Percentiles rank a stretch among this genome's conserved stretches.
These are phyloP conservation scores for Rotaria socialis DNA, from an alignment of 2,888 invertebrate species.

Conservation along the genomic window DNA sequence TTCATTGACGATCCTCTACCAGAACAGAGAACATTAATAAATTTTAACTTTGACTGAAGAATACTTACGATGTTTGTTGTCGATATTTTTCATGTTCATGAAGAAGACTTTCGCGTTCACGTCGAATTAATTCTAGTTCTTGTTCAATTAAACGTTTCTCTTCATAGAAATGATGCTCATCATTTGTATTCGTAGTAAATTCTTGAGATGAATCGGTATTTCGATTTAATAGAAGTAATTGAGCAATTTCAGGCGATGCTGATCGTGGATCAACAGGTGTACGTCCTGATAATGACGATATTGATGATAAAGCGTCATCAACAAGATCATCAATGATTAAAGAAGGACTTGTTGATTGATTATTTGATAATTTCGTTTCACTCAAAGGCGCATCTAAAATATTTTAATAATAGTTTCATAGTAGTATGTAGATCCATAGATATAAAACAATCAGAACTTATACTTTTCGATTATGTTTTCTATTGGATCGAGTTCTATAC, in stretches of 20 bases:
- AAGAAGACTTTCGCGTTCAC: constrained; percentile 40
- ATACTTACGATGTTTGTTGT: neutral
- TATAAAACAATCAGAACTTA: too few species aligned
- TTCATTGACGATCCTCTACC: neutral
- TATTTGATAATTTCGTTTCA: neutral
- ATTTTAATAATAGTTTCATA: too few species aligned
- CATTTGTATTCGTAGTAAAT: neutral
- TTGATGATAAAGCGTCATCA: constrained; percentile 28
- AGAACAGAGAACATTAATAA: neutral
- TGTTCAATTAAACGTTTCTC: constrained; percentile 45
- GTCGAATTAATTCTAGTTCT: constrained; percentile 42
- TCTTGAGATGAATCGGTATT: neutral
- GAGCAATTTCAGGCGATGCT: neutral
- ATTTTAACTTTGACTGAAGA: neutral
- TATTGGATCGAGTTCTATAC: too few species aligned
- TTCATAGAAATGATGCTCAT: constrained; percentile 33
- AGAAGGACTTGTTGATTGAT: neutral
- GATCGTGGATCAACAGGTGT: constrained; percentile 19
- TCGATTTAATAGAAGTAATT: neutral
- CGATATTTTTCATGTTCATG: constrained; percentile 34
- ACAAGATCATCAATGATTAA: neutral
- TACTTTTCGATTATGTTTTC: too few species aligned
- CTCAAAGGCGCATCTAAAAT: neutral
- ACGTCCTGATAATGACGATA: neutral
- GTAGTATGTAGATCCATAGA: too few species aligned